Conservation (phyloP, 2,113 vertebrate genomes). For the Paedocypris sp. region DNA sequence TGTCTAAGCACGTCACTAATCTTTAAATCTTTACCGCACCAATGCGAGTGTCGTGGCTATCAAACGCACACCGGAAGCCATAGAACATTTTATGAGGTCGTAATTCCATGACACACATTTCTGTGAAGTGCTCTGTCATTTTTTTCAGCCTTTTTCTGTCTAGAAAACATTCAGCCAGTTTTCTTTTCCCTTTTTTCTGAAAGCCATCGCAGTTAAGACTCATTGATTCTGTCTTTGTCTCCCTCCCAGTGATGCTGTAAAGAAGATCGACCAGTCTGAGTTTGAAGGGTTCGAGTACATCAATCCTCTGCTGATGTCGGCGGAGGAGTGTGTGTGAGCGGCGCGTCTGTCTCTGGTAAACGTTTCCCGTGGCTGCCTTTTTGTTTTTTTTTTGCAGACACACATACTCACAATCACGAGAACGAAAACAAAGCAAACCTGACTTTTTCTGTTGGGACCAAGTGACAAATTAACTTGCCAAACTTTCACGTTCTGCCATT, state of each 20-base stretch:
- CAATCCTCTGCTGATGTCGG: constrained; percentile 97
- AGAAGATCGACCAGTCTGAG: constrained; percentile 98
- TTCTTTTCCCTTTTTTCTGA: no score
- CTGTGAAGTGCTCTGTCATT: neutral
- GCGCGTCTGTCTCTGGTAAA: neutral
- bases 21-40: constrained; percentile 12
- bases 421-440: constrained; percentile 12
- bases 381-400: constrained; percentile 48
- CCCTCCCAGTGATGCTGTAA: constrained; percentile 77
- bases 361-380: constrained; percentile 33
- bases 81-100: neutral
- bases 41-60: neutral
- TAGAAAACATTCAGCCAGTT: no score
- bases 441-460: constrained; percentile 3
- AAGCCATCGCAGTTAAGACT: neutral
- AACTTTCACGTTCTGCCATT: constrained; percentile 62
- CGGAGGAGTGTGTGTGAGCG: constrained; percentile 92
- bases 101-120: neutral
- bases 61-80: neutral
- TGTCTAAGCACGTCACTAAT: constrained; percentile 32
- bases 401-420: constrained; percentile 35
- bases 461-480: constrained; percentile 43
- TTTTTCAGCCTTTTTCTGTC: neutral
- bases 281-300: constrained; percentile 99
- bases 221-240: constrained; percentile 14